These are phyloP conservation scores for Minunthozetes semirufus DNA, from an alignment of 2,888 invertebrate species.

Conservation along the genomic window DNA sequence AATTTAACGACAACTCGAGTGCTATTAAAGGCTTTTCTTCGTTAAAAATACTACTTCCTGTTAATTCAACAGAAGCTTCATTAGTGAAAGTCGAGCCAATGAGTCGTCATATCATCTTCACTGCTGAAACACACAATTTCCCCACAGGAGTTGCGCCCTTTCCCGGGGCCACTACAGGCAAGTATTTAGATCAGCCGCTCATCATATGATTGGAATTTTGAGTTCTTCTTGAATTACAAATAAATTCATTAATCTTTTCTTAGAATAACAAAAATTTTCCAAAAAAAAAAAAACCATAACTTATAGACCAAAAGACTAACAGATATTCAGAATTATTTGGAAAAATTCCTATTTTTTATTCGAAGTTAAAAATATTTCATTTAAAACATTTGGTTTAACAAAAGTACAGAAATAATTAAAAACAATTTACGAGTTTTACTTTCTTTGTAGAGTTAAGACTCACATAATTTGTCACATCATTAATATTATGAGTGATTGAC, in stretches of 20 bases:
- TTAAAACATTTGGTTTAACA: too few relatives aligned
- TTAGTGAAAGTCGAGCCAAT: slow-evolving; percentile 53
- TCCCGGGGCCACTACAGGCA: slow-evolving; percentile 84
- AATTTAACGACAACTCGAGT: slow-evolving; percentile 86
- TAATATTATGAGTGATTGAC: too few relatives aligned
- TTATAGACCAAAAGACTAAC: too few relatives aligned
- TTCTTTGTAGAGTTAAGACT: too few relatives aligned
- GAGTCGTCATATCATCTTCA: slow-evolving; percentile 84
- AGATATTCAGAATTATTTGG: too few relatives aligned
- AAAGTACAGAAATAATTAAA: too few relatives aligned
- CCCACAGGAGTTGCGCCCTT: slow-evolving; percentile 94
- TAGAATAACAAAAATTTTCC: not conserved
- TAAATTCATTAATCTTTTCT: not conserved
- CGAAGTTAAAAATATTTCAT: too few relatives aligned
- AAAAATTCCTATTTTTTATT: too few relatives aligned
- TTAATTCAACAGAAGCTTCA: slow-evolving; percentile 60
- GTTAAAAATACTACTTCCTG: slow-evolving; percentile 63
- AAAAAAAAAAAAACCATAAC: too few relatives aligned
- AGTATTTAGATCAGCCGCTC: not conserved
- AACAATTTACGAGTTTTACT: too few relatives aligned
- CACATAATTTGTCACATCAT: too few relatives aligned
- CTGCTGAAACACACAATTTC: slow-evolving; percentile 98
- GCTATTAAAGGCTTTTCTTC: slow-evolving; percentile 72
- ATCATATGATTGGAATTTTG: not conserved
- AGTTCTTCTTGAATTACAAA: not conserved